Evolutionary conservation across 2,888 invertebrate genomes (phyloP).

Genomic region (Drosophila atripex): DNA sequence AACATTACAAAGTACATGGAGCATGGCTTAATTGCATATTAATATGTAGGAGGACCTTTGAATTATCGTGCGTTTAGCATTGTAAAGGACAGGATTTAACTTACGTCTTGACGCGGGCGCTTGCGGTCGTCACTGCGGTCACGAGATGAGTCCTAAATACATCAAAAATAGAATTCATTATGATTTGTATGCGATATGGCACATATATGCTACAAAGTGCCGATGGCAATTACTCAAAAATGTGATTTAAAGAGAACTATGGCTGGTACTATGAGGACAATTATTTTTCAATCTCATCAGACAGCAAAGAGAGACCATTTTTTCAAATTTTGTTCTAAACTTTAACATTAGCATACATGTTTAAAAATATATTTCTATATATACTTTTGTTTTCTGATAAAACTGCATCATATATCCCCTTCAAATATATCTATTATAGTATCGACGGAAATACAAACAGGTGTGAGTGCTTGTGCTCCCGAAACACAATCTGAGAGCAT

Average conservation of each 20-base stretch:
- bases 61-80: slow-evolving; percentile 28
- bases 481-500: neutral
- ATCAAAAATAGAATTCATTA: slow-evolving; percentile 32
- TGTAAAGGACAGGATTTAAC: slow-evolving; percentile 54
- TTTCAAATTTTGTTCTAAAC: neutral
- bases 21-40: slow-evolving; percentile 33
- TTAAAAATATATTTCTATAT: neutral
- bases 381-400: neutral
- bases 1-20: slow-evolving; percentile 65
- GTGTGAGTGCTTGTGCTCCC: neutral
- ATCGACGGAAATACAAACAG: neutral
- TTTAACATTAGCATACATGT: neutral
- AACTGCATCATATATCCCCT: neutral
- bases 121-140: slow-evolving; percentile 83
- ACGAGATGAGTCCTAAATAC: slow-evolving; percentile 78
- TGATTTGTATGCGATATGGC: slow-evolving; percentile 6
- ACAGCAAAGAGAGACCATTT: neutral
- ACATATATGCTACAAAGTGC: neutral
- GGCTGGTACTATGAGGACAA: no score
- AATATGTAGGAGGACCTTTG: slow-evolving; percentile 48
- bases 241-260: neutral
- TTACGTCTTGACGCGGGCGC: slow-evolving; percentile 83
- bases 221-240: neutral
- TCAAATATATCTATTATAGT: neutral
- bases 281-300: no score